Evolutionary conservation across 2,888 invertebrate species (phyloP), one percentile per base, ranked within the genome.

Genomic region (Xestia rhomboidea): DNA sequence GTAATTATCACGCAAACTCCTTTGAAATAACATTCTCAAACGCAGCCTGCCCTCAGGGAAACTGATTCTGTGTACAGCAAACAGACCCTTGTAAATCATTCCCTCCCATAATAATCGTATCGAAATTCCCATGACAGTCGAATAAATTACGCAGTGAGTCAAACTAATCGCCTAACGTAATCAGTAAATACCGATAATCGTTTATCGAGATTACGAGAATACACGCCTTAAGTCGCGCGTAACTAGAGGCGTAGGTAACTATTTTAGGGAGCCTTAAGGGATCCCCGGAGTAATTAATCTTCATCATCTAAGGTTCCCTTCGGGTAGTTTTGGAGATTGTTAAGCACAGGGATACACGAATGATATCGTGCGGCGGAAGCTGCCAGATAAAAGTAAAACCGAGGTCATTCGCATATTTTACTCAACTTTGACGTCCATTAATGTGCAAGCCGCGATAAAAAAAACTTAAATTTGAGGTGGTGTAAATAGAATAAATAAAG

Each of bases 251-350:
- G 86, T 87, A 87, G 86, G 89, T 89, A 89, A 86, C 87, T 84
- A 87, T 87, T 86, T 86, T 69, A 83, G 80, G 75, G 83, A 73
- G 73, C 83, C 83, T 63, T 74, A 77, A 81, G 86, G 87, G 83
- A 80, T 73, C 74, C 76, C 85, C 64, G 34, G 34, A 77, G 87
- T 89, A 90, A 92, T 92, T 92, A 90, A 92, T 92, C 92, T 91
- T 90, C 88, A 89, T 92, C 90, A 90, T 87, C 75, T 77, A 80
- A 77, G 72, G 76, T 76, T 82, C 77, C 79, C 81, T 84, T 63
- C 15, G 85, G 84, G 86, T 85, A 88, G 86, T 84, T 84, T 85
- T 73, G 77, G 78, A 83, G 81, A 88, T 87, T 83, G 87, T 67
- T 85, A 77, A 77, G 75, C 76, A 75, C 64, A 13, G 15, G 75